phyloP scores from a whole-genome alignment of 2,888 invertebrate species.

The Rhagonycha lutea region DNA sequence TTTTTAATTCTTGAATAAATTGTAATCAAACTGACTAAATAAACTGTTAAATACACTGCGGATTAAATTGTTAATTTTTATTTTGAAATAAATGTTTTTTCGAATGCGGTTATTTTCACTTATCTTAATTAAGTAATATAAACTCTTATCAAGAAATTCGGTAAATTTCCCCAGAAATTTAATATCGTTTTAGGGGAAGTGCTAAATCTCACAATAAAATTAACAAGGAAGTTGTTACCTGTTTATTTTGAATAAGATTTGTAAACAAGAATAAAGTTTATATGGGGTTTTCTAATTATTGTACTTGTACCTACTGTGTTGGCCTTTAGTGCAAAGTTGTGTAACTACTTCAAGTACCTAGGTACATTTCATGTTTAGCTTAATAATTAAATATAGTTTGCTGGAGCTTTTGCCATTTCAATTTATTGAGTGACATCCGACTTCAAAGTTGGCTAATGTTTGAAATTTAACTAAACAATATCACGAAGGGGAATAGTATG shows the following conservation, averaged over 20 bases:
- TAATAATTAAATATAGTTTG: neutral
- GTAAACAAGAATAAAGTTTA: constrained; percentile 5
- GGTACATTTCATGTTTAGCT: neutral
- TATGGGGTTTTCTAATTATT: constrained; percentile 1
- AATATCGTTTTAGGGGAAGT: neutral
- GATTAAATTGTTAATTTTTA: neutral
- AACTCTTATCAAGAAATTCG: neutral
- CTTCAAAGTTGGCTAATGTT: neutral
- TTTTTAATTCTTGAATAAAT: neutral
- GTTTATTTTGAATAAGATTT: constrained; percentile 16
- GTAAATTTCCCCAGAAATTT: neutral
- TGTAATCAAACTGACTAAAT: neutral
- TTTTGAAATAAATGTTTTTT: neutral
- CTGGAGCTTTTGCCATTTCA: neutral
- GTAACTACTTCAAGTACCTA: neutral
- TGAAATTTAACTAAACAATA: neutral
- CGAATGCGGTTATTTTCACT: neutral
- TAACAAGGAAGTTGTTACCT: constrained; percentile 15
- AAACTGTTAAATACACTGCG: neutral
- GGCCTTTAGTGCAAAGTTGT: constrained; percentile 9
- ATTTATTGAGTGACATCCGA: neutral
- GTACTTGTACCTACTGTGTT: constrained; percentile 1
- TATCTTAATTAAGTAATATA: neutral
- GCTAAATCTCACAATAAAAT: constrained; percentile 5
- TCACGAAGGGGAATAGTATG: neutral